Conservation (phyloP, 2,888 invertebrate genomes). For the Agrotis exclamationis region DNA sequence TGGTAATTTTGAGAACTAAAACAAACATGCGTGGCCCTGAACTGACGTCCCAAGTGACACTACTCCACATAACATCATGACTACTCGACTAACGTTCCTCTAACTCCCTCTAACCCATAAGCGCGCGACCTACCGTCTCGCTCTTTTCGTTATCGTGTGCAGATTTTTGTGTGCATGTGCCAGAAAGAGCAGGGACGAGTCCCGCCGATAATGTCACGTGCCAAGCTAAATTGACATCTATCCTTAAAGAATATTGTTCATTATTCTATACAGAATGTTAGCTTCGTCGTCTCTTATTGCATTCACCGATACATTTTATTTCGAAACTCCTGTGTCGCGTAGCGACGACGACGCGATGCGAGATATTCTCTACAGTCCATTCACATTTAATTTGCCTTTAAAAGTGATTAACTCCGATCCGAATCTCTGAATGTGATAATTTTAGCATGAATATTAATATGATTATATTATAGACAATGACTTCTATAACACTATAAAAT, state of each 20-base stretch:
- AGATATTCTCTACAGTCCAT: neutral
- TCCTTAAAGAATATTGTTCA: neutral
- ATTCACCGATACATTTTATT: neutral
- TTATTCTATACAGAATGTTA: neutral
- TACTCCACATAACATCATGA: too few species aligned
- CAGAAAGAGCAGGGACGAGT: slow-evolving; percentile 6
- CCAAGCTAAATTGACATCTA: neutral
- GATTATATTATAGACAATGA: too few species aligned
- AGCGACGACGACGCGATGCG: neutral
- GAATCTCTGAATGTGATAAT: too few species aligned
- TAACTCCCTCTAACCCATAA: slow-evolving; percentile 13
- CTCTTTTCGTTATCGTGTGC: slow-evolving; percentile 6
- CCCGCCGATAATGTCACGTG: slow-evolving; percentile 4
- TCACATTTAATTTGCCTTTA: neutral
- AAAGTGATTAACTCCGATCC: too few species aligned
- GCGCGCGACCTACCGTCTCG: neutral
- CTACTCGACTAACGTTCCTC: neutral
- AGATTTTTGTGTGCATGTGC: neutral
- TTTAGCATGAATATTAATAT: too few species aligned
- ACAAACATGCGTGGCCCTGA: slow-evolving; percentile 11
- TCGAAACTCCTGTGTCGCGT: neutral
- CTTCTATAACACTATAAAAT: too few species aligned
- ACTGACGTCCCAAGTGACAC: slow-evolving; percentile 15
- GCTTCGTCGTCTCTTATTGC: neutral
- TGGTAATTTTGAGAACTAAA: neutral